Evolutionary conservation across 2,888 invertebrate species (phyloP).

Genomic region (Mythimna impura): DNA sequence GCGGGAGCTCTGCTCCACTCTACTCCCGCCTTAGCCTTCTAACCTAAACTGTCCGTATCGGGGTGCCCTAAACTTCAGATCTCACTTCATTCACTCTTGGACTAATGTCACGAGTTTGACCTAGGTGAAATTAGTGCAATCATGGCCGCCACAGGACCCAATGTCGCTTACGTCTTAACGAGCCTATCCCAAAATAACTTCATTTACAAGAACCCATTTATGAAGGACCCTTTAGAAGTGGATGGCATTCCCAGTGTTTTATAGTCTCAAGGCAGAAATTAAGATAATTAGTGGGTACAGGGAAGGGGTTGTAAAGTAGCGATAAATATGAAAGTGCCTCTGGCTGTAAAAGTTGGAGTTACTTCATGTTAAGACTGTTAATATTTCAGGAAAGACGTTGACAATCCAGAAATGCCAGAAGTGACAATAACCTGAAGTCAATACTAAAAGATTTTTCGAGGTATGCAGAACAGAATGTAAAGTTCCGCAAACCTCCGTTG

Average conservation of each 20-base stretch:
- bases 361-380: neutral
- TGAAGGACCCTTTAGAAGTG: constrained; percentile 16
- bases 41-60: no score
- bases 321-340: constrained; percentile 36
- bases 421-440: neutral
- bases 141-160: neutral
- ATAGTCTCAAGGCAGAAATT: constrained; percentile 39
- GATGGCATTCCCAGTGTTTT: constrained; percentile 37
- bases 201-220: constrained; percentile 34
- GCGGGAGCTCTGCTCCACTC: no score
- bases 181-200: constrained; percentile 6
- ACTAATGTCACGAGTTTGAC: no score
- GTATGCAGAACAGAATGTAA: no score
- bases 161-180: neutral
- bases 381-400: neutral
- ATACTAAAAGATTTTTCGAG: neutral
- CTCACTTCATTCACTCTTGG: no score
- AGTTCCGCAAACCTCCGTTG: no score
- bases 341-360: neutral
- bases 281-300: constrained; percentile 48
- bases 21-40: no score
- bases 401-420: neutral
- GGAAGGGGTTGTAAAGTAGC: constrained; percentile 16
- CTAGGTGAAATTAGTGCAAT: no score
- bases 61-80: no score